phyloP scores from a whole-genome alignment of 2,888 invertebrate genomes.

The Patella ulyssiponensis region DNA sequence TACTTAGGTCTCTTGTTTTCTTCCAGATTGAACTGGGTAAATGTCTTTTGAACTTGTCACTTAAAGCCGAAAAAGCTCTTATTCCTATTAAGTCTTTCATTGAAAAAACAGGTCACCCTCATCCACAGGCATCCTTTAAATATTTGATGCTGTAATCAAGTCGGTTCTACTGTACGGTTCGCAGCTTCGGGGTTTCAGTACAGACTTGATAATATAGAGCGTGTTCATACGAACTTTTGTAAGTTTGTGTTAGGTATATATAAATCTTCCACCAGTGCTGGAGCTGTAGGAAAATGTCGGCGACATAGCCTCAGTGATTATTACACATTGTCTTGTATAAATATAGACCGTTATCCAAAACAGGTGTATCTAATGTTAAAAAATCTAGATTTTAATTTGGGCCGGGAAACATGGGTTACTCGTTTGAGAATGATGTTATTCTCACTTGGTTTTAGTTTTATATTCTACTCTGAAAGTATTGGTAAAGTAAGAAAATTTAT shows the following conservation, averaged over 20 bases:
- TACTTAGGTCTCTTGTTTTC: neutral
- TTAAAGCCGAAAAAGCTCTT: no score
- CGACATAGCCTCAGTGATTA: neutral
- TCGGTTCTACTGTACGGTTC: neutral
- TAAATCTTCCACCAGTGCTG: neutral
- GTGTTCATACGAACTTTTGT: neutral
- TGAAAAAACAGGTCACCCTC: no score
- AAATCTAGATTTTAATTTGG: neutral
- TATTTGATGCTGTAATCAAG: neutral
- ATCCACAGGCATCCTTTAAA: no score
- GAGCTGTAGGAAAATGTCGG: neutral
- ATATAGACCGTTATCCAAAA: neutral
- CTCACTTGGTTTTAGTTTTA: neutral
- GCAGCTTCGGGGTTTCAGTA: neutral
- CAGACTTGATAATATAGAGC: slow-evolving; percentile 2
- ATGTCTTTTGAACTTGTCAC: neutral
- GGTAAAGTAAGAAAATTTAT: neutral
- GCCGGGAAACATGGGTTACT: neutral
- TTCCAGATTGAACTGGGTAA: neutral
- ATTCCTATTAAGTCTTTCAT: no score
- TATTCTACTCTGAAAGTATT: neutral
- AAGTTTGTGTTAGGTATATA: neutral
- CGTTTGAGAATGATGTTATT: neutral
- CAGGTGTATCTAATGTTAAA: neutral
- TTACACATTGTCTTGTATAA: neutral